Conservation (phyloP, 64 coral and sea anemone species). For the Platygyra sinensis region DNA sequence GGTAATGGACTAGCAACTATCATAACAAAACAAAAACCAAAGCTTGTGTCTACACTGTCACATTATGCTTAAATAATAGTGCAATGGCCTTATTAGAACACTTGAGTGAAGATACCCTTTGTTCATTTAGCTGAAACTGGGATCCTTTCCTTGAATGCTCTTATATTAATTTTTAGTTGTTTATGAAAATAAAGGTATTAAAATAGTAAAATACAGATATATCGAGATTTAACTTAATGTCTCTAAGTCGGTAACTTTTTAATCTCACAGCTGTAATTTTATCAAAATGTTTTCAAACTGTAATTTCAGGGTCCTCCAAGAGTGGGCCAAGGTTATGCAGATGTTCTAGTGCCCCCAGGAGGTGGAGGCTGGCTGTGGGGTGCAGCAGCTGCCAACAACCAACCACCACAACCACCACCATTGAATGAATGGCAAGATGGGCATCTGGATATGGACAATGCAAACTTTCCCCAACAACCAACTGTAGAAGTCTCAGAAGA, state of each 20-base stretch:
- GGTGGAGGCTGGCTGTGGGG: constrained; percentile 60
- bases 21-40: too few relatives aligned
- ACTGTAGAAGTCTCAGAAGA: constrained; percentile 84
- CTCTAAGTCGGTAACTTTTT: too few relatives aligned
- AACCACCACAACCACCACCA: background rate
- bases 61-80: too few relatives aligned
- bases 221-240: too few relatives aligned
- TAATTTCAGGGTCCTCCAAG: constrained; percentile 65
- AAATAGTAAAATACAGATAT: too few relatives aligned
- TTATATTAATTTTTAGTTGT: too few relatives aligned
- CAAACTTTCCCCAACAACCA: constrained; percentile 70
- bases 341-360: constrained; percentile 76
- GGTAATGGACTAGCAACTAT: background rate
- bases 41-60: too few relatives aligned
- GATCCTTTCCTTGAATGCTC: too few relatives aligned
- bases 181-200: too few relatives aligned
- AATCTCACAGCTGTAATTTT: background rate
- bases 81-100: too few relatives aligned
- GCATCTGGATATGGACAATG: constrained; percentile 55
- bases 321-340: constrained; percentile 88
- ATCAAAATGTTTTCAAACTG: background rate
- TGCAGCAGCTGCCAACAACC: constrained; percentile 20
- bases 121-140: too few relatives aligned
- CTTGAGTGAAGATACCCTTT: too few relatives aligned
- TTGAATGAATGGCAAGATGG: constrained; percentile 35